These are phyloP conservation scores for Yponomeuta evonymella DNA, from an alignment of 2,888 invertebrate species.

Conservation along the genomic window DNA sequence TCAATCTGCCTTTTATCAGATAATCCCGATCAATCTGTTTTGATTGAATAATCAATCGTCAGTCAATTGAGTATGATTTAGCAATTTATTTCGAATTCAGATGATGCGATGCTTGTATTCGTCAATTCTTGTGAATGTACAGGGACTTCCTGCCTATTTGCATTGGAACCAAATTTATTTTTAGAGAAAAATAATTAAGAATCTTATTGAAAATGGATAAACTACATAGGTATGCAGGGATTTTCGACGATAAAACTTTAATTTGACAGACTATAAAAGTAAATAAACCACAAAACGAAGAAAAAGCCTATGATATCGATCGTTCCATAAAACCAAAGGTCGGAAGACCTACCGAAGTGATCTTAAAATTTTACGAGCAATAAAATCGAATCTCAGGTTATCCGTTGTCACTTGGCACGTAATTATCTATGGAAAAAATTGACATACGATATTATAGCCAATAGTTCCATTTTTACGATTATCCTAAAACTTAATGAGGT, in stretches of 20 bases:
- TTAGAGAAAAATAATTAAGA: slow-evolving; percentile 2
- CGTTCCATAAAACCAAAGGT: slow-evolving; percentile 44
- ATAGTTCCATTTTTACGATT: slow-evolving; percentile 66
- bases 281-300: slow-evolving; percentile 30
- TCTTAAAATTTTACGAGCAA: slow-evolving; percentile 69
- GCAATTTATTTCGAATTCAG: slow-evolving; percentile 23
- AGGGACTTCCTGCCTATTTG: slow-evolving; percentile 6
- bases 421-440: slow-evolving; percentile 43
- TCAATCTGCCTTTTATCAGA: slow-evolving; percentile 57
- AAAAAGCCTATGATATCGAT: slow-evolving; percentile 43
- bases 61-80: slow-evolving; percentile 69
- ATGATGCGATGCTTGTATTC: slow-evolving; percentile 12
- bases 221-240: background rate
- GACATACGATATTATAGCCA: slow-evolving; percentile 69
- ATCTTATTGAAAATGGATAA: slow-evolving; percentile 8
- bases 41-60: slow-evolving; percentile 75
- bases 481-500: slow-evolving; percentile 6
- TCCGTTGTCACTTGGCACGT: slow-evolving; percentile 23
- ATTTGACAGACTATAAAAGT: slow-evolving; percentile 33
- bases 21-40: slow-evolving; percentile 72
- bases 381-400: slow-evolving; percentile 51
- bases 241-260: background rate
- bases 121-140: background rate
- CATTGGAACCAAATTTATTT: background rate
- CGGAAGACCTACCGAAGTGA: slow-evolving; percentile 41